These are phyloP conservation scores for Cliona cf. orientalis DNA, from an alignment of 37 sponge, comb jelly and placozoan species.

Conservation along the genomic window DNA sequence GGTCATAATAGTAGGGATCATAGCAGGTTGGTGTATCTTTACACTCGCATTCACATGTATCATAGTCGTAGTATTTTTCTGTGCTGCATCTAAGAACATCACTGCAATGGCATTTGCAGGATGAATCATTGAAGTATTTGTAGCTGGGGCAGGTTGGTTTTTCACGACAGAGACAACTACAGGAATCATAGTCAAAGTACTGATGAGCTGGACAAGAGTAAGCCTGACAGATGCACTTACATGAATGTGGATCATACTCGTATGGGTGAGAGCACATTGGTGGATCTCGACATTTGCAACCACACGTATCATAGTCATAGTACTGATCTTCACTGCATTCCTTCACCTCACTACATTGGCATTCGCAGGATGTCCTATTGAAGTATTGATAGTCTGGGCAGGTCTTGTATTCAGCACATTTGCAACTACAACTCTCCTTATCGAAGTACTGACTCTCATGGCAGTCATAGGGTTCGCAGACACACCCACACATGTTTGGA, in stretches of 20 bases:
- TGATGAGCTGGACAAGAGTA: neutral
- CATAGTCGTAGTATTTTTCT: slow-evolving; percentile 6
- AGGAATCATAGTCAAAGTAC: slow-evolving; percentile 13
- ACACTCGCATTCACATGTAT: slow-evolving; percentile 39
- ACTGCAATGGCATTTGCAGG: slow-evolving; percentile 24
- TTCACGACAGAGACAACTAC: slow-evolving; percentile 1
- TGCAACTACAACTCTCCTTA: neutral
- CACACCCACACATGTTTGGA: neutral
- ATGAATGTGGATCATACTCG: neutral
- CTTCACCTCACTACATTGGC: neutral
- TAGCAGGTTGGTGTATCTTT: slow-evolving; percentile 6
- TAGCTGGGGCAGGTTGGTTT: neutral
- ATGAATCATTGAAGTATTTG: neutral
- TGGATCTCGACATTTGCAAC: slow-evolving; percentile 6
- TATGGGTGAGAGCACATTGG: neutral
- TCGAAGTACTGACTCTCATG: neutral
- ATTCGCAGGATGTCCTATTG: slow-evolving; percentile 9
- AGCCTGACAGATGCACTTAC: neutral
- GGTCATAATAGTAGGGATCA: neutral
- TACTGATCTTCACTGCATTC: neutral
- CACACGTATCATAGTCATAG: neutral
- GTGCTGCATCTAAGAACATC: neutral
- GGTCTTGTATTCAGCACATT: neutral
- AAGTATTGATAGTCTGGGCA: neutral
- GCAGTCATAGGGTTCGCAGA: neutral